A percentile compares a stretch with the other conserved stretches of the same genome.
Evolutionary conservation across 2,113 vertebrate genomes (phyloP).

Genomic region (Sphyrna mokarran): DNA sequence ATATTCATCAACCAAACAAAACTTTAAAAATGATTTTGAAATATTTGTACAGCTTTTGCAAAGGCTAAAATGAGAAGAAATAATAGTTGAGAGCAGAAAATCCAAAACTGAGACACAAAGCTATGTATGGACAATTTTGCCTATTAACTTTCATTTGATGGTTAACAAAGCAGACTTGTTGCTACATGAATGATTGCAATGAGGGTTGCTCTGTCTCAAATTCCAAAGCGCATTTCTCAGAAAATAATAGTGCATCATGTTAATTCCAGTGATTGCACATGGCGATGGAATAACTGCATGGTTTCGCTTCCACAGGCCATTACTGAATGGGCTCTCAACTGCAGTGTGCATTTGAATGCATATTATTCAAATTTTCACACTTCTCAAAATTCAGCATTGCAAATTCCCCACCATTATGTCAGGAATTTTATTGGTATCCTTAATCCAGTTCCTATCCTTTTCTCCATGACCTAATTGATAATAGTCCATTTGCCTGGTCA

Average conservation of each 20-base stretch:
- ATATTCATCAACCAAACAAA: background rate
- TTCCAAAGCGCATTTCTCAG: background rate
- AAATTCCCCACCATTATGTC: too few relatives aligned
- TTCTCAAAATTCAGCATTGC: too few relatives aligned
- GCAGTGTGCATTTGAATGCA: too few relatives aligned
- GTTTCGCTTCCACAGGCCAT: too few relatives aligned
- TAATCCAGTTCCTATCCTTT: too few relatives aligned
- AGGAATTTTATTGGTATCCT: too few relatives aligned
- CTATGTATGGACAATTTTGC: background rate
- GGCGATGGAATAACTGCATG: too few relatives aligned
- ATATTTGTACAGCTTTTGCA: background rate
- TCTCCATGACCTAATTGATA: too few relatives aligned
- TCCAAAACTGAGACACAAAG: background rate
- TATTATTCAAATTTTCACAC: too few relatives aligned
- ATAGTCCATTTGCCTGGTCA: too few relatives aligned
- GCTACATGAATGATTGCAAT: background rate
- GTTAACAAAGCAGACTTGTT: background rate
- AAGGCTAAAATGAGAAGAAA: background rate
- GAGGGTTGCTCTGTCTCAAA: background rate
- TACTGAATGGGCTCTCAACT: too few relatives aligned
- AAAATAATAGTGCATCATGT: background rate
- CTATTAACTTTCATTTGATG: background rate
- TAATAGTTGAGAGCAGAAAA: background rate
- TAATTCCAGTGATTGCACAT: too few relatives aligned
- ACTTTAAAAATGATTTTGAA: conserved; percentile 7